phyloP scores from a whole-genome alignment of 35 echinoderm and acorn worm species.

The Heliocidaris tuberculata region DNA sequence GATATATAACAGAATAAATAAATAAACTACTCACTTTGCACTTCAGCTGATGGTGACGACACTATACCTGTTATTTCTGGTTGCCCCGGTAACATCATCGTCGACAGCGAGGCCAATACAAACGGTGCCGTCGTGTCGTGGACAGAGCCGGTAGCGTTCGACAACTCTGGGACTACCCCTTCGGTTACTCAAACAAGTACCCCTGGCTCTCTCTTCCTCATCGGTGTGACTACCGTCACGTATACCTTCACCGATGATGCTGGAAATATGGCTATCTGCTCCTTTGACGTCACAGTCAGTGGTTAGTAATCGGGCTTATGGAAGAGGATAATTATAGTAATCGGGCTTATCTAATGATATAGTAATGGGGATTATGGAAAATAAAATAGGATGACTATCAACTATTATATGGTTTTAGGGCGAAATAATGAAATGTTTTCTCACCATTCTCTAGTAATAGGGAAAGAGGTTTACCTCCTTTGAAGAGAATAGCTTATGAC shows the following conservation, averaged over 20 bases:
- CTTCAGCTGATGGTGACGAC: not conserved
- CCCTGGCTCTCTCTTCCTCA: slow-evolving; percentile 3
- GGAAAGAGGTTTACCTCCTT: too few species aligned
- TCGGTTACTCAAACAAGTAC: not conserved
- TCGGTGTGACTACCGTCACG: slow-evolving; percentile 32
- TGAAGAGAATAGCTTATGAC: too few species aligned
- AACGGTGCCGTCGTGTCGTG: slow-evolving; percentile 26
- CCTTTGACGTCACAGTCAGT: slow-evolving; percentile 47
- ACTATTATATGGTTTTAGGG: too few species aligned
- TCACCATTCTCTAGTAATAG: too few species aligned
- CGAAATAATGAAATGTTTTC: too few species aligned
- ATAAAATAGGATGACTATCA: too few species aligned
- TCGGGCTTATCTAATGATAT: too few species aligned
- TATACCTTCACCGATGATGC: slow-evolving; percentile 55
- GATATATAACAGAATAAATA: too few species aligned
- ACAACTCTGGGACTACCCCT: slow-evolving; percentile 54
- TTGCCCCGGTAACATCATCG: slow-evolving; percentile 39
- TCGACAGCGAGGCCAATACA: not conserved
- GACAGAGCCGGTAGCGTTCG: slow-evolving; percentile 56
- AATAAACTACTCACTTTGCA: not conserved
- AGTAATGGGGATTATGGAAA: too few species aligned
- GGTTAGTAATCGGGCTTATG: not conserved
- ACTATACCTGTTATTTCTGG: slow-evolving; percentile 53
- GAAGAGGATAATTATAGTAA: too few species aligned
- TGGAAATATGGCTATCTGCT: slow-evolving; percentile 42